Base-by-base conservation (phyloP, 2,113 vertebrate species). In the Oryzias curvinotus region DNA sequence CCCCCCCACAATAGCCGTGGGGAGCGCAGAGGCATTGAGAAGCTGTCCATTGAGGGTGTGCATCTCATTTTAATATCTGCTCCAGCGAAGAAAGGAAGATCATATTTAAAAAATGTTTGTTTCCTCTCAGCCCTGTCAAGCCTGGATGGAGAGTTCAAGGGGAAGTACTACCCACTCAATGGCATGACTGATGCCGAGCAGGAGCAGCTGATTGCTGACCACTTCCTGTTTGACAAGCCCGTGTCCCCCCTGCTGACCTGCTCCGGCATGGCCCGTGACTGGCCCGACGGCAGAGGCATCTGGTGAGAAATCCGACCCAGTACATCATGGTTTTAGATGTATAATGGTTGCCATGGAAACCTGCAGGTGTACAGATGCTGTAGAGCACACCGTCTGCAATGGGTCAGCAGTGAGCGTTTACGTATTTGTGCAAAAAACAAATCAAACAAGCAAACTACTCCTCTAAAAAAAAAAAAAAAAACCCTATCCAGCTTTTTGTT, bases 191-290 rank as follows among this genome's bases (percentile, higher is more conserved):
- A 98, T 0, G 62, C 93, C 7, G 96, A 98, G 65, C 96, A 98
- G 91, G 94, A 97, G 61, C 94, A 94, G 90, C 94, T 98, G 61
- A 98, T 98, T 0, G 88, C 90, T 0, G 96, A 98, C 82, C 96
- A 98, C 86, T 98, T 98, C 92, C 92, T 98, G 71, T 98, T 98
- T 5, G 96, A 97, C 94, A 98, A 98, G 84, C 96, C 96, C 0
- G 91, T 98, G 68, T 97, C 95, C 17, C 95, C 96, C 0, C 93
- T 98, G 85, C 93, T 98, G 85, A 89, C 95, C 75, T 93, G 94
- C 46, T 94, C 96, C 0, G 96, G 96, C 10, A 98, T 98, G 96
- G 96, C 93, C 75, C 94, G 96, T 0, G 96, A 98, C 89, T 98
- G 96, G 96, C 95, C 95, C 1, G 96, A 97, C 3, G 96, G 58